Base-by-base conservation (phyloP, 1,140 invertebrate genomes). In the Eufriesea mexicana region DNA sequence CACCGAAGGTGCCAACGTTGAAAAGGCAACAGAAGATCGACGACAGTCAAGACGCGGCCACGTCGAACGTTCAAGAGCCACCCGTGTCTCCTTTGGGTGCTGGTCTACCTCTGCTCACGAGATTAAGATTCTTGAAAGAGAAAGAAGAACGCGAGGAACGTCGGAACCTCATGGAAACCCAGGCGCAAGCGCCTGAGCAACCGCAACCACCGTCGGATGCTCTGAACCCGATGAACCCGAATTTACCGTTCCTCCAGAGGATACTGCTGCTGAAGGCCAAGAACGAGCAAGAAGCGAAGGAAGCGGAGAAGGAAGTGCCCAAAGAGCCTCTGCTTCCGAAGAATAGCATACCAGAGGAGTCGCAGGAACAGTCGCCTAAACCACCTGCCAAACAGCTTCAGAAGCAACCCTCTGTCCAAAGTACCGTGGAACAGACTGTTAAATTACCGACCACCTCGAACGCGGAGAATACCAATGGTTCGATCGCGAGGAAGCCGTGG, bases 111-210 rank as follows among this genome's bases (percentile, higher is more conserved):
- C 92, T 98, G 8, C 93, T 98, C 2, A 95, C 97, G 25, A 94
- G 97, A 71, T 92, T 98, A 12, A 96, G 97, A 88, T 92, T 98
- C 14, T 94, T 98, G 0, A 98, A 98, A 90, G 97, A 98, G 90
- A 98, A 98, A 92, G 97, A 98, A 92, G 97, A 97, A 67, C 94
- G 95, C 14, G 95, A 95, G 57, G 94, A 95, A 94, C 96, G 92
- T 93, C 92, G 93, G 77, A 95, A 92, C 85, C 94, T 95, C 90
- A 95, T 94, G 93, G 94, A 95, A 87, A 91, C 59, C 87, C 94
- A 95, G 74, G 92, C 91, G 55, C 92, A 93, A 88, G 90, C 94
- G 68, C 89, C 95, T 0, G 90, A 89, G 5, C 90, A 85, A 35
- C 91, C 90, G 5, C 85, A 82, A 20, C 55, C 68, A 55, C 16